Evolutionary conservation across 2,113 vertebrate species (phyloP).

Genomic region (Cyphomyrus discorhynchus): DNA sequence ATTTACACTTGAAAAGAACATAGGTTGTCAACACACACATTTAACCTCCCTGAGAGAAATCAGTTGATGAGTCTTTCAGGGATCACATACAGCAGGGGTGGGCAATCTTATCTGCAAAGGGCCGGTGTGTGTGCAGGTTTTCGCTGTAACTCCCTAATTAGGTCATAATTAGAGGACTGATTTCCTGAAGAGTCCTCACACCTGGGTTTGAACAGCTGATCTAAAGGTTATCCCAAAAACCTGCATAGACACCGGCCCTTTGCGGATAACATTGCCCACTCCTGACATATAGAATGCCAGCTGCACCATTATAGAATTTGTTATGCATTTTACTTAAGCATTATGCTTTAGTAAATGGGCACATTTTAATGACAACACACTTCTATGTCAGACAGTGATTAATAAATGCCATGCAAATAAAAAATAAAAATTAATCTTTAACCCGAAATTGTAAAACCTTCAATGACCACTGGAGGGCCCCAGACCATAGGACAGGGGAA

Average conservation of each 20-base stretch:
- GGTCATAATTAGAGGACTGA: too few relatives aligned
- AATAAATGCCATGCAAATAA: background rate
- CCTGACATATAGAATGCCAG: too few relatives aligned
- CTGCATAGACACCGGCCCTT: too few relatives aligned
- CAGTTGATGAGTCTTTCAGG: background rate
- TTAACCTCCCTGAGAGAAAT: background rate
- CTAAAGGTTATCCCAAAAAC: too few relatives aligned
- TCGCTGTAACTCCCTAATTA: too few relatives aligned
- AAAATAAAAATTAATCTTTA: background rate
- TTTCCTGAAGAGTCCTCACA: too few relatives aligned
- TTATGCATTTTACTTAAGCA: background rate
- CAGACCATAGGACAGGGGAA: background rate
- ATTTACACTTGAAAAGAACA: background rate
- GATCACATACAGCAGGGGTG: background rate
- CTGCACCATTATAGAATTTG: background rate
- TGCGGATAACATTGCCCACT: too few relatives aligned
- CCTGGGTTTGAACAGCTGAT: too few relatives aligned
- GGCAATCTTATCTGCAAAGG: too few relatives aligned
- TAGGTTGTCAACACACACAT: background rate
- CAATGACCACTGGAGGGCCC: background rate
- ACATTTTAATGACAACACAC: background rate
- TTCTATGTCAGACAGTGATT: background rate
- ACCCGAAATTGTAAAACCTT: background rate
- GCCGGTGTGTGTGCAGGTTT: too few relatives aligned
- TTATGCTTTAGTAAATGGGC: background rate